Percentiles rank a stretch among this genome's conserved stretches.
Conservation (phyloP, 2,113 vertebrate genomes). For the Hucho hucho region DNA sequence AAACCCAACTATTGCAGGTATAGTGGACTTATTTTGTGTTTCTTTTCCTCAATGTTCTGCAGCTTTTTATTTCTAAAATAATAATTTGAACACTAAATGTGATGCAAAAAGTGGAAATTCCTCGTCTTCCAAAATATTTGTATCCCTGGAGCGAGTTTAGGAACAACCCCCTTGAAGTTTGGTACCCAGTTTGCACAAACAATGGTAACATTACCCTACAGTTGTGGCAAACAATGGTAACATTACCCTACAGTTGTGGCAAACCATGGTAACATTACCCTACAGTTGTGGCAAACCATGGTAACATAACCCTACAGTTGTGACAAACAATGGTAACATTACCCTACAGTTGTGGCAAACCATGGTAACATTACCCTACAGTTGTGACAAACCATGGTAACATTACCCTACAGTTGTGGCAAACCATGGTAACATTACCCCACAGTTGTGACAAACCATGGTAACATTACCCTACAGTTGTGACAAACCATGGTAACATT, state of each 20-base stretch:
- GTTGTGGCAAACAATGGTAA: too few species aligned
- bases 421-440: slow-evolving; percentile 71
- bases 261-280: slow-evolving; percentile 70
- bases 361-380: slow-evolving; percentile 68
- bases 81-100: slow-evolving; percentile 79
- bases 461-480: too few species aligned
- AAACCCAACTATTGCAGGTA: slow-evolving; percentile 59
- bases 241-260: slow-evolving; percentile 69
- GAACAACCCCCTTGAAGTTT: slow-evolving; percentile 70
- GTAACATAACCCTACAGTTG: slow-evolving; percentile 70
- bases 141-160: slow-evolving; percentile 72
- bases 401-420: too few species aligned
- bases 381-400: slow-evolving; percentile 72
- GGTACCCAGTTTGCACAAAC: slow-evolving; percentile 72
- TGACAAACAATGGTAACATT: slow-evolving; percentile 69
- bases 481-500: slow-evolving; percentile 72
- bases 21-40: slow-evolving; percentile 45
- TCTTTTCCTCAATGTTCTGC: slow-evolving; percentile 62
- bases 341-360: slow-evolving; percentile 69
- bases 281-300: slow-evolving; percentile 69
- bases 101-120: slow-evolving; percentile 80
- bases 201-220: slow-evolving; percentile 71
- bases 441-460: slow-evolving; percentile 71
- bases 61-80: slow-evolving; percentile 49
- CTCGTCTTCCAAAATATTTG: slow-evolving; percentile 86